These are phyloP conservation scores for Ochlodes sylvanus DNA, from an alignment of 2,888 invertebrate genomes.

Conservation along the genomic window DNA sequence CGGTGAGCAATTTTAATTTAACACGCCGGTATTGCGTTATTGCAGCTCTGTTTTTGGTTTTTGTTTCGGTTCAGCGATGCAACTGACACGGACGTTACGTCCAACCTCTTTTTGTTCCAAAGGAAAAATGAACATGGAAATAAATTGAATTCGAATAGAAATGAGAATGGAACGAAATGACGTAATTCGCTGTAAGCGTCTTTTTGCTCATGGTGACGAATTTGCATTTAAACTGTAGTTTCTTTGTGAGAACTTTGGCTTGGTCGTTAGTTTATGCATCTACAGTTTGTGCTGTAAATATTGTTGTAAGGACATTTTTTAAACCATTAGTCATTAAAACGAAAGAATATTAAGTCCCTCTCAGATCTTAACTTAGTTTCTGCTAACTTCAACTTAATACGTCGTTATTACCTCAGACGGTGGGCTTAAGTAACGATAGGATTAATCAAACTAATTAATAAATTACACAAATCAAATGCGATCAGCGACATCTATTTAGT, in stretches of 20 bases:
- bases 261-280: background rate
- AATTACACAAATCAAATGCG: too few relatives aligned
- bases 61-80: slow-evolving; percentile 14
- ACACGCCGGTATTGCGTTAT: slow-evolving; percentile 21
- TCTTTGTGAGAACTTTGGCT: background rate
- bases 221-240: slow-evolving; percentile 12
- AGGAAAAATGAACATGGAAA: slow-evolving; percentile 19
- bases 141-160: slow-evolving; percentile 14
- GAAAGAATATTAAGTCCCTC: too few relatives aligned
- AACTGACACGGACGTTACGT: slow-evolving; percentile 19
- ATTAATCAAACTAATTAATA: too few relatives aligned
- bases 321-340: too few relatives aligned
- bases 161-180: slow-evolving; percentile 9
- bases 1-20: slow-evolving; percentile 27
- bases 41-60: slow-evolving; percentile 12
- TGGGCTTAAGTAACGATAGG: too few relatives aligned
- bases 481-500: too few relatives aligned
- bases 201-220: background rate
- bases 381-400: too few relatives aligned
- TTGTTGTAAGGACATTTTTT: background rate
- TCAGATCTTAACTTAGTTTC: too few relatives aligned
- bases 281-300: background rate
- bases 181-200: slow-evolving; percentile 3
- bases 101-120: slow-evolving; percentile 14
- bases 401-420: too few relatives aligned